Conservation (phyloP, 2,113 vertebrate genomes). For the Corythornis madagascariensis region DNA sequence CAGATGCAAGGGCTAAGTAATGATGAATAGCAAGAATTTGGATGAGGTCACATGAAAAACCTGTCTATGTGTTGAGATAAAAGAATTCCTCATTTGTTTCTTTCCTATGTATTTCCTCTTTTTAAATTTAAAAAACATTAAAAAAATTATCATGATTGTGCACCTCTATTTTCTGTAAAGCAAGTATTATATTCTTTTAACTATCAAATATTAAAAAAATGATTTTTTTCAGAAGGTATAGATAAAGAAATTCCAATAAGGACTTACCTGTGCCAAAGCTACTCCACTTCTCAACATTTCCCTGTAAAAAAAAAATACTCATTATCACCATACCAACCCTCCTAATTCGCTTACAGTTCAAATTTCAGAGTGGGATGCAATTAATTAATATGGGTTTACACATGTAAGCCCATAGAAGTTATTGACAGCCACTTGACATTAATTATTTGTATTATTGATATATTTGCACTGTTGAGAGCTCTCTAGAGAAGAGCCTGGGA, state of each 20-base stretch:
- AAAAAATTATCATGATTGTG: rapidly evolving
- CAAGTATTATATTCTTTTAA: neutral
- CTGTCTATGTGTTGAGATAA: neutral
- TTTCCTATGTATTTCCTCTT: neutral
- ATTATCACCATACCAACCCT: neutral
- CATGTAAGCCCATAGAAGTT: neutral
- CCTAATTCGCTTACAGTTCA: neutral
- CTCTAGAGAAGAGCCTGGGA: neutral
- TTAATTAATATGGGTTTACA: neutral
- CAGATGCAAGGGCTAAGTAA: neutral
- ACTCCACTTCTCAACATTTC: neutral
- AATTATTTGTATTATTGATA: constrained; percentile 13
- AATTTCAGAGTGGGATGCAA: neutral
- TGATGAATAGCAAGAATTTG: neutral
- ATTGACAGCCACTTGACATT: constrained; percentile 15
- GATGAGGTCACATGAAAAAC: neutral
- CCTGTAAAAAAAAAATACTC: neutral
- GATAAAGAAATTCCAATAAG: neutral
- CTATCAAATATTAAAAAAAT: neutral
- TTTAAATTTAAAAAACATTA: neutral
- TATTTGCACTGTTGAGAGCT: neutral
- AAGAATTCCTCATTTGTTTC: neutral
- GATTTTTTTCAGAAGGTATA: neutral
- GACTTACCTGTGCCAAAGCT: neutral
- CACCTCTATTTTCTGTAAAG: neutral